A percentile compares a stretch with the other conserved stretches of the same genome.
Conservation (phyloP, 2,113 vertebrate species). For the Apaloderma vittatum region DNA sequence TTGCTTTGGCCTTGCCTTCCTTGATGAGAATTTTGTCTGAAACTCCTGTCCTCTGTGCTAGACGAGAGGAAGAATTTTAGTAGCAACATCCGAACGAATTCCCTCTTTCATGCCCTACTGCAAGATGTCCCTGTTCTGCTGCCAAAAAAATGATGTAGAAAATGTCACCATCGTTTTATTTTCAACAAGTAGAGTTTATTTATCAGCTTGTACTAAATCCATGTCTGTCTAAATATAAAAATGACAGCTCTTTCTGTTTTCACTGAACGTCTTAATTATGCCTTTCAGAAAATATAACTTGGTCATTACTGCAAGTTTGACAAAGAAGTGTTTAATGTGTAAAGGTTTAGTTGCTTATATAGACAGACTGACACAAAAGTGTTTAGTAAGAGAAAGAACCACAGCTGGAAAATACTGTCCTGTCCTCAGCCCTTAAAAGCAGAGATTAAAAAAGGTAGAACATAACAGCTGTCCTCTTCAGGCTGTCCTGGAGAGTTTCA, state of each 20-base stretch:
- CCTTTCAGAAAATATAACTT: constrained; percentile 8
- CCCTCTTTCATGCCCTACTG: background rate
- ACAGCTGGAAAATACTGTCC: constrained; percentile 28
- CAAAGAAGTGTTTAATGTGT: background rate
- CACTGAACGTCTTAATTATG: background rate
- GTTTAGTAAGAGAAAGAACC: constrained; percentile 5
- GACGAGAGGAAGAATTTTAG: constrained; percentile 9
- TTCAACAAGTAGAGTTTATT: constrained; percentile 26
- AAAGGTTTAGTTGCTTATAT: background rate
- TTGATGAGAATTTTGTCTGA: background rate
- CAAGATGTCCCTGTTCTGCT: background rate
- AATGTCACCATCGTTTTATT: constrained; percentile 2
- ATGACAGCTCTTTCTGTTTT: background rate
- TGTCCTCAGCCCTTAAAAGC: background rate
- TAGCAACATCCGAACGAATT: background rate
- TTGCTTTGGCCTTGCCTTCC: background rate
- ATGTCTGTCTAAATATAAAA: constrained; percentile 19
- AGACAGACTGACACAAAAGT: background rate
- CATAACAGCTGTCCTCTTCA: constrained; percentile 11
- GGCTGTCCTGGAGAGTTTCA: constrained; percentile 31
- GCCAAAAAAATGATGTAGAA: background rate
- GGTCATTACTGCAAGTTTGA: constrained; percentile 1
- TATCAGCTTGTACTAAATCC: constrained; percentile 2
- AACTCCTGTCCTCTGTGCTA: background rate
- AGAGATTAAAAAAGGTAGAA: constrained; percentile 12